Base-by-base conservation (phyloP, 2,888 invertebrate species). In the Polydesmus complanatus region DNA sequence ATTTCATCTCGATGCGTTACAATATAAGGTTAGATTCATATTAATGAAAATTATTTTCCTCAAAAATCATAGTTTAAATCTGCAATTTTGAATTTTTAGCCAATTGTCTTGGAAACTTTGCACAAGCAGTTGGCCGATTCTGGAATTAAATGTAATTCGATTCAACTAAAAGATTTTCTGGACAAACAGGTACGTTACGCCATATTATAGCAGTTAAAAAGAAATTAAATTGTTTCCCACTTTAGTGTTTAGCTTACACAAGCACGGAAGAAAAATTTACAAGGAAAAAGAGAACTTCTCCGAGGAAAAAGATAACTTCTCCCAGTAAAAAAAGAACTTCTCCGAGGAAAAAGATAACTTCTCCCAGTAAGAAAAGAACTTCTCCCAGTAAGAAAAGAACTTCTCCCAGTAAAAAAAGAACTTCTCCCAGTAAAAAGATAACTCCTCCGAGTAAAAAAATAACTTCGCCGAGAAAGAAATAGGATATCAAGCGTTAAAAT, bases 51-150 rank as follows among this genome's bases (percentile, higher is more conserved):
- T n/a, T n/a, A n/a, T n/a, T n/a, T n/a, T n/a, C n/a, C n/a, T n/a
- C n/a, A n/a, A n/a, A n/a, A n/a, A n/a, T n/a, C n/a, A n/a, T 65
- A 75, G 78, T 68, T 78, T 71, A 64, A 55, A 59, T 25, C 55
- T n/a, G 27, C 2, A 47, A 25, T 60, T 61, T 54, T n/a, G 53
- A 54, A 61, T 27, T 65, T 67, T 56, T 64, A 71, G 71, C 71
- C 80, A 1, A 65, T 80, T 61, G 73, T 76, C 65, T 66, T 80
- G 19, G 76, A 77, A 64, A 67, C 70, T 1, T 68, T 80, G 47
- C 74, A 75, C 64, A 64, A 67, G 18, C 70, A 69, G 60, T 65
- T 80, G 2, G 77, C 75, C 64, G 68, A 69, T 21, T 68, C 70
- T 55, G 77, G 77, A 11, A 71, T 77, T 5, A 77, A 75, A 65